Evolutionary conservation across 2,888 invertebrate genomes (phyloP), one percentile per base, ranked within the genome.

Genomic region (Phoenoteleia sp.): DNA sequence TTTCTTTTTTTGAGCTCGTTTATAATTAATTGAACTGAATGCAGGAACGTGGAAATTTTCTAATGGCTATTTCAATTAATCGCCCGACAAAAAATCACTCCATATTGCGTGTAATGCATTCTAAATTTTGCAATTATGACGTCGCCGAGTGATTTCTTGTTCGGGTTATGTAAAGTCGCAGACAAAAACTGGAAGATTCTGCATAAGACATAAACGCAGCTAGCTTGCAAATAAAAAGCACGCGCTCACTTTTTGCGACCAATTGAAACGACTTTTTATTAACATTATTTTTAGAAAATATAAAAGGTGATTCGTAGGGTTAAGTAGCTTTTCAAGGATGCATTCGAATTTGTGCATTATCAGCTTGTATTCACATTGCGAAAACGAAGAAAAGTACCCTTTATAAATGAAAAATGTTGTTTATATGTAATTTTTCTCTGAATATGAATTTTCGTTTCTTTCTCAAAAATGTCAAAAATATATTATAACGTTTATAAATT

Each of bases 101-200:
- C 64, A 80, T 58, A 80, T 84, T 81, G 62, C 80, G 60, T 81
- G 72, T 67, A 77, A 77, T 76, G 64, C 62, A 84, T 81, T 81
- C 81, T 84, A 47, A 84, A 84, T 84, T 80, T 84, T 80, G 71
- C 80, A 84, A 84, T 84, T 76, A 76, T 66, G 84, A 81, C 76
- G 84, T 76, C 66, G 71, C 39, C 64, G 23, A 64, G 71, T 71
- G 58, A 66, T 81, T 84, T 84, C 81, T 84, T 81, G 80, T 84
- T 71, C 64, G 75, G 64, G 60, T 84, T 84, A 81, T 76, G 84
- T 84, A 84, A 84, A 84, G 71, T 76, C 49, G 54, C 15, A 39
- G 17, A 69, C 64, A 84, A 84, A 84, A 84, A 84, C 45, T 75
- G 42, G 71, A 80, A 80, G 80, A 84, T 80, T 84, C 84, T 84